Percentiles rank a stretch among this genome's conserved stretches.
These are phyloP conservation scores for Enteromius viviparus DNA, from an alignment of 2,797 vertebrate genomes.

Conservation along the genomic window DNA sequence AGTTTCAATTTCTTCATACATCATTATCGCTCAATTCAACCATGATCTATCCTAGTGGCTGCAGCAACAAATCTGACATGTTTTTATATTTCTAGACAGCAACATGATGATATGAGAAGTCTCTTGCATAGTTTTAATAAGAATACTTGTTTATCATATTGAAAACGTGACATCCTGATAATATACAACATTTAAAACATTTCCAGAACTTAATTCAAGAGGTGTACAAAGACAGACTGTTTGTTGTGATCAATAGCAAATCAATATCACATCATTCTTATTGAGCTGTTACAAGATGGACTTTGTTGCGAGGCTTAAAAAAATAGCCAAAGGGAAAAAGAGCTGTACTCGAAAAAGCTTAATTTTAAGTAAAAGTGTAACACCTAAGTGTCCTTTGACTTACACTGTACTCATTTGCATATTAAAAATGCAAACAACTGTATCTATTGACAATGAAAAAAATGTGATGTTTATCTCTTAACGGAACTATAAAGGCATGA, in stretches of 20 bases:
- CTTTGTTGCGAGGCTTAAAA: background rate
- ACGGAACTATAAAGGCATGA: background rate
- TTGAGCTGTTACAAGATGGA: background rate
- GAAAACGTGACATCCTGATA: background rate
- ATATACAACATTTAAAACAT: background rate
- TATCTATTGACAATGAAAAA: background rate
- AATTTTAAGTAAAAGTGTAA: background rate
- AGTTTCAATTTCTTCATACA: constrained; percentile 6
- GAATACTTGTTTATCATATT: background rate
- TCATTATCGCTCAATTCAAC: constrained; percentile 26
- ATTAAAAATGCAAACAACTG: background rate
- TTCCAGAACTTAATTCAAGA: constrained; percentile 7
- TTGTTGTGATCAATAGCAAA: constrained; percentile 8
- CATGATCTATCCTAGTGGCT: constrained; percentile 11
- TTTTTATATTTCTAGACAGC: background rate
- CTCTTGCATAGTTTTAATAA: background rate
- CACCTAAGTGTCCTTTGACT: background rate
- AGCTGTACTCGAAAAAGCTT: background rate
- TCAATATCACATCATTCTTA: background rate
- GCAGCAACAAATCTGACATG: constrained; percentile 4
- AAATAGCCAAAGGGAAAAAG: background rate
- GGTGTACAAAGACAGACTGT: background rate
- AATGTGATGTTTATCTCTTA: background rate
- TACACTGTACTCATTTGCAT: background rate
- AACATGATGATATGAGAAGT: background rate